These are phyloP conservation scores for Gandaritis pyraliata DNA, from an alignment of 2,888 invertebrate genomes.

Conservation along the genomic window DNA sequence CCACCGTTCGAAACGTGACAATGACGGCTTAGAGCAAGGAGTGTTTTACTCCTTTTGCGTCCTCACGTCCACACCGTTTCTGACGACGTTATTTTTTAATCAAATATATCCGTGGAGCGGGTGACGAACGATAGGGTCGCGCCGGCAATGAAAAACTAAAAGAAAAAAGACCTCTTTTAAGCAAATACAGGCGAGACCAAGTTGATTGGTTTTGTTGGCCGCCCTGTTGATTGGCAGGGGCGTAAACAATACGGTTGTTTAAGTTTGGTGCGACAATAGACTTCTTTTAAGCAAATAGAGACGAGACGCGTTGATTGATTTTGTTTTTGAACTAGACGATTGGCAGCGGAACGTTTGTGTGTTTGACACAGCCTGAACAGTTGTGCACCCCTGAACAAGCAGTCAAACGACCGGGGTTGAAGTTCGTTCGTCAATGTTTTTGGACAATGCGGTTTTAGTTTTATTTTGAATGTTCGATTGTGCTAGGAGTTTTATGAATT, in stretches of 20 bases:
- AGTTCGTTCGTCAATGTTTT: slow-evolving; percentile 45
- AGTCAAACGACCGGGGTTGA: slow-evolving; percentile 34
- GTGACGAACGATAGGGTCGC: slow-evolving; percentile 83
- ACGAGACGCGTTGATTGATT: slow-evolving; percentile 62
- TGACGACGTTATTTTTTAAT: slow-evolving; percentile 86
- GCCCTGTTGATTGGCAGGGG: slow-evolving; percentile 81
- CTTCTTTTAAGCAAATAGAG: slow-evolving; percentile 67
- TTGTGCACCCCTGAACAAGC: slow-evolving; percentile 30
- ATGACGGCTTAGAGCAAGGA: slow-evolving; percentile 77
- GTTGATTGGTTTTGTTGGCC: slow-evolving; percentile 85
- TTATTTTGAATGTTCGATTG: slow-evolving; percentile 50
- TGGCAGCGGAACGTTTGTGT: slow-evolving; percentile 42
- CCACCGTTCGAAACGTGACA: slow-evolving; percentile 66
- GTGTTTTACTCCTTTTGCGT: slow-evolving; percentile 76
- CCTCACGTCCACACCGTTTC: slow-evolving; percentile 72
- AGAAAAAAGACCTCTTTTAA: slow-evolving; percentile 79
- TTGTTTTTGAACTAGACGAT: slow-evolving; percentile 57
- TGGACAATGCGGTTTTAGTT: slow-evolving; percentile 56
- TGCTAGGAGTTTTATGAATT: slow-evolving; percentile 46
- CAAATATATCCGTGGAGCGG: slow-evolving; percentile 84
- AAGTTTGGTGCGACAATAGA: slow-evolving; percentile 80
- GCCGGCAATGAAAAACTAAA: slow-evolving; percentile 79
- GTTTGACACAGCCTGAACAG: slow-evolving; percentile 25
- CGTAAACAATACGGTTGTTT: slow-evolving; percentile 82
- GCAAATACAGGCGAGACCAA: slow-evolving; percentile 84